phyloP scores from a whole-genome alignment of 2,888 invertebrate genomes.

The Drosophila meridiana region DNA sequence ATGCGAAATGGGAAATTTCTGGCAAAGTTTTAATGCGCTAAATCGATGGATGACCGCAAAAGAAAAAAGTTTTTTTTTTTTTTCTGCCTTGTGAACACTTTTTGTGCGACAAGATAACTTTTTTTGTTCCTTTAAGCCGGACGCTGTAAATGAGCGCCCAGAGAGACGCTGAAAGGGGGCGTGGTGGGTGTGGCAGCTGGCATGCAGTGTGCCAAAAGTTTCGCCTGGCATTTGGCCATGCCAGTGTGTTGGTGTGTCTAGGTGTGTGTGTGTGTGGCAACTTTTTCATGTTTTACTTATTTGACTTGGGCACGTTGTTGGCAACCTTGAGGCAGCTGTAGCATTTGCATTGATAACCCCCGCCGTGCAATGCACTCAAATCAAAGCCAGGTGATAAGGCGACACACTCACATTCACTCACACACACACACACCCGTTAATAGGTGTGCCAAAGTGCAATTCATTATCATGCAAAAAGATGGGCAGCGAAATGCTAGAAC shows the following conservation, averaged over 20 bases:
- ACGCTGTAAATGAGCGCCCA: conserved; percentile 65
- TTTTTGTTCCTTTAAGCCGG: conserved; percentile 51
- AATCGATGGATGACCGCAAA: conserved; percentile 79
- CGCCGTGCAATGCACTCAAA: conserved; percentile 45
- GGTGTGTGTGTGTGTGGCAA: conserved; percentile 4
- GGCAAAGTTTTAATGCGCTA: conserved; percentile 75
- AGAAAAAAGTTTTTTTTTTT: conserved; percentile 38
- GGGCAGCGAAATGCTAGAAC: conserved; percentile 47
- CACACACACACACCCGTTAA: background rate
- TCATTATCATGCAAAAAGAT: conserved; percentile 50
- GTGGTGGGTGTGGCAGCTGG: conserved; percentile 9
- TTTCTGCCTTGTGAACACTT: conserved; percentile 65
- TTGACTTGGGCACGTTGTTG: conserved; percentile 20
- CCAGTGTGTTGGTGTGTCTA: background rate
- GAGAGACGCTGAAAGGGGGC: background rate
- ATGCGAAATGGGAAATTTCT: conserved; percentile 60
- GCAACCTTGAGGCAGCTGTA: conserved; percentile 45
- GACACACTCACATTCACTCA: conserved; percentile 11
- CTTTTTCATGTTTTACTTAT: conserved; percentile 53
- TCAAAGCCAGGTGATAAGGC: conserved; percentile 40
- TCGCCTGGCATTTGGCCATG: conserved; percentile 7
- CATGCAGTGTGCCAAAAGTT: conserved; percentile 63
- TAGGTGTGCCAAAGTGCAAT: conserved; percentile 47
- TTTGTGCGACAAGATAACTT: conserved; percentile 68
- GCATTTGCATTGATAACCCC: conserved; percentile 41